Evolutionary conservation across 2,888 invertebrate species (phyloP), one percentile per base, ranked within the genome.

Genomic region (Silvanus unidentatus): DNA sequence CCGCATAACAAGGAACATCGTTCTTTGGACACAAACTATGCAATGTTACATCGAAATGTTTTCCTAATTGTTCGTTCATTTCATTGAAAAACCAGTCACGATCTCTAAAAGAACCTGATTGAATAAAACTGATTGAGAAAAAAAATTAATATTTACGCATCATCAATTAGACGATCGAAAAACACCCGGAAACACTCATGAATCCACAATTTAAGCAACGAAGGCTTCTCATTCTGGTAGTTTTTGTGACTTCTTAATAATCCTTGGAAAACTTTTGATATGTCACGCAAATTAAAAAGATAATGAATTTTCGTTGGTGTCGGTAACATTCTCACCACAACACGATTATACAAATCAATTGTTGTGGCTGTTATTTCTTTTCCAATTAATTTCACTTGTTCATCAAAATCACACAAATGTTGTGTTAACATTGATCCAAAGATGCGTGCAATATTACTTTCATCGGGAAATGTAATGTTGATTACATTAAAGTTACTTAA

Each of bases 251-350:
- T 82, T 49, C 90, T 75, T 12, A 94, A 69, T 11, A 94, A 67
- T 2, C 92, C 92, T 78, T 92, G 84, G 58, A 83, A 84, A 30
- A 92, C 83, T 74, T 83, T 88, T 1, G 91, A 91, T 53, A 94
- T 90, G 62, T 93, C 93, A 54, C 92, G 74, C 59, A 94, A 71
- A 69, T 92, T 93, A 73, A 93, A 94, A 29, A 92, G 73, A 60
- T 94, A 94, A 71, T 94, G 93, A 66, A 88, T 89, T 69, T 92
- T 94, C 47, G 84, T 79, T 0, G 93, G 93, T 0, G 92, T 93
- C 0, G 94, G 93, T 34, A 93, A 71, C 74, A 94, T 82, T 63
- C 84, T 86, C 0, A 68, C 71, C 1, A 78, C 78, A 0, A 91
- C 84, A 52, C 78, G 77, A 60, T 84, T 80, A 69, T 89, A 94